Conservation (phyloP, 1,140 invertebrate species). For the Calephelis virginiensis region DNA sequence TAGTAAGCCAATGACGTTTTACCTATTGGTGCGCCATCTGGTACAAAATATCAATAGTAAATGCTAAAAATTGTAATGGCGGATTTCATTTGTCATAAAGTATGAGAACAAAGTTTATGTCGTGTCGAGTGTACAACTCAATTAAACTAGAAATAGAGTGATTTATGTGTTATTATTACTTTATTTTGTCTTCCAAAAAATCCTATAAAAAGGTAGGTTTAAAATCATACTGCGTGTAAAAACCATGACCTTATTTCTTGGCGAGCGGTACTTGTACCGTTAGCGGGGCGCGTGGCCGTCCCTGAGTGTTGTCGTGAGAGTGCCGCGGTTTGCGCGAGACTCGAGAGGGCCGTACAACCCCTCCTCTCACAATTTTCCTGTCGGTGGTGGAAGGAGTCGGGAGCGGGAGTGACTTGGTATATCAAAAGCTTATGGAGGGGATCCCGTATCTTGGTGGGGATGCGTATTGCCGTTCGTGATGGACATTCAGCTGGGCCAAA, state of each 20-base stretch:
- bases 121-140: conserved; percentile 19
- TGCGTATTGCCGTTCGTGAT: conserved; percentile 68
- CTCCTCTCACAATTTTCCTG: conserved; percentile 75
- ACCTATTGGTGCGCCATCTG: conserved; percentile 53
- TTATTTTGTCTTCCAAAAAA: conserved; percentile 24
- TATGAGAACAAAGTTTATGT: conserved; percentile 54
- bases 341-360: conserved; percentile 68
- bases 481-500: conserved; percentile 64
- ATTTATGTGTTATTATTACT: conserved; percentile 12
- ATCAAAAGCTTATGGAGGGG: conserved; percentile 71
- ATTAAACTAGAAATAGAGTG: not conserved
- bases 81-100: conserved; percentile 69
- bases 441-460: conserved; percentile 76
- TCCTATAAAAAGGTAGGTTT: conserved; percentile 42
- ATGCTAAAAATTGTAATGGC: conserved; percentile 69
- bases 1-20: conserved; percentile 29
- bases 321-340: conserved; percentile 49
- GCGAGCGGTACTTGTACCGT: conserved; percentile 73
- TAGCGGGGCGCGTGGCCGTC: conserved; percentile 69
- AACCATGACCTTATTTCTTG: conserved; percentile 73
- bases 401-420: conserved; percentile 76
- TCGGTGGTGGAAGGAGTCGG: conserved; percentile 72
- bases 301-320: conserved; percentile 56
- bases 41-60: conserved; percentile 39
- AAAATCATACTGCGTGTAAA: conserved; percentile 51